phyloP scores from a whole-genome alignment of 2,797 vertebrate species.

The Coregonus suidteri region DNA sequence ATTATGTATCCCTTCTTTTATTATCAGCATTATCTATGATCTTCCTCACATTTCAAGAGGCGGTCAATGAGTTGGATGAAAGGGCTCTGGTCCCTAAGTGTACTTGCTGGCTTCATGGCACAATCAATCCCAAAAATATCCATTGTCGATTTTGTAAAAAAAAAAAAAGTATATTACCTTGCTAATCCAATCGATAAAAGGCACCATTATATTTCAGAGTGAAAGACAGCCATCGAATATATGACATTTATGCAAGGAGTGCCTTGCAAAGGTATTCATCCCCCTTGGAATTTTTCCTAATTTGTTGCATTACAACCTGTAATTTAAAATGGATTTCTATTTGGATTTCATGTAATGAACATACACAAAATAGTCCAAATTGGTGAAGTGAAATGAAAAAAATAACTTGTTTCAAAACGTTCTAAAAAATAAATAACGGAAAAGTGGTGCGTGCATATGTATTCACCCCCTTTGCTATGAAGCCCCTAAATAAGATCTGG shows the following conservation, averaged over 20 bases:
- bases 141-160: slow-evolving; percentile 71
- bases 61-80: slow-evolving; percentile 32
- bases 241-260: slow-evolving; percentile 46
- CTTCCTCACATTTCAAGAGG: slow-evolving; percentile 24
- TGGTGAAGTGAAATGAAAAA: too few relatives aligned
- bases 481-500: too few relatives aligned
- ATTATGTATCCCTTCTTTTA: slow-evolving; percentile 29
- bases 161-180: slow-evolving; percentile 56
- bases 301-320: too few relatives aligned
- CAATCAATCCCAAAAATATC: slow-evolving; percentile 63
- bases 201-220: slow-evolving; percentile 61
- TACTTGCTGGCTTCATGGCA: slow-evolving; percentile 41
- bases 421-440: too few relatives aligned
- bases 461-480: too few relatives aligned
- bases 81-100: slow-evolving; percentile 47
- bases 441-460: too few relatives aligned
- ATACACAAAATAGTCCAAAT: too few relatives aligned
- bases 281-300: too few relatives aligned
- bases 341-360: too few relatives aligned
- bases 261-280: too few relatives aligned
- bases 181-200: slow-evolving; percentile 63
- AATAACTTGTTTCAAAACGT: too few relatives aligned
- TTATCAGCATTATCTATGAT: slow-evolving; percentile 50
- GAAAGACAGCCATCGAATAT: slow-evolving; percentile 47
- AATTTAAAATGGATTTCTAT: too few relatives aligned